These are phyloP conservation scores for Pelobates fuscus DNA, from an alignment of 2,113 vertebrate genomes.

Conservation along the genomic window DNA sequence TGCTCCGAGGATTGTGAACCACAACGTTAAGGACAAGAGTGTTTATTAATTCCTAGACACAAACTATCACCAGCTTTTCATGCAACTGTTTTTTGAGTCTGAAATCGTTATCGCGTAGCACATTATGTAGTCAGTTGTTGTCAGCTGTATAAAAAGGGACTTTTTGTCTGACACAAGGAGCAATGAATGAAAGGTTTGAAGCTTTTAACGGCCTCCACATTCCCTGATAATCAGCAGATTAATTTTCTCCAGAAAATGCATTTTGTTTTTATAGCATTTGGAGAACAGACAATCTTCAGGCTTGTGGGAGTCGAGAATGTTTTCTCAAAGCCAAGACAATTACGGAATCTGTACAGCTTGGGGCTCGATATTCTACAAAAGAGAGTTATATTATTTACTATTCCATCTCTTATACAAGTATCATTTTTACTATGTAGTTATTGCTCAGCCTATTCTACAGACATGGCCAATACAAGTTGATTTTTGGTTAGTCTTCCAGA, in stretches of 20 bases:
- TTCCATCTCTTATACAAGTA: too few relatives aligned
- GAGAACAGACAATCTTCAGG: neutral
- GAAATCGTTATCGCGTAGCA: neutral
- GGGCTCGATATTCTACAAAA: too few relatives aligned
- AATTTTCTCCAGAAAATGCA: neutral
- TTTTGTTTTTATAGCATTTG: neutral
- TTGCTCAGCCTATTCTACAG: too few relatives aligned
- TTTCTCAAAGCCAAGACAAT: neutral
- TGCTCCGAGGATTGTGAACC: neutral
- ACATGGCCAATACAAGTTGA: too few relatives aligned
- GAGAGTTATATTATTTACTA: too few relatives aligned
- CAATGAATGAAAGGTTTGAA: conserved; percentile 8
- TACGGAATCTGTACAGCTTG: too few relatives aligned
- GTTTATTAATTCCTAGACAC: conserved; percentile 3
- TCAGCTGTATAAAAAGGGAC: neutral
- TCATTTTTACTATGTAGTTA: too few relatives aligned
- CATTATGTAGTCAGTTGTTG: neutral
- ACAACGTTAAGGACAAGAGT: neutral
- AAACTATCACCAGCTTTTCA: neutral
- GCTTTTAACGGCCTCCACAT: neutral
- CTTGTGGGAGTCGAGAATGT: neutral
- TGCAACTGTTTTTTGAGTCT: neutral
- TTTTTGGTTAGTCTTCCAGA: too few relatives aligned
- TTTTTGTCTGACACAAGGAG: neutral
- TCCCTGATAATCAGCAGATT: neutral